phyloP scores from a whole-genome alignment of 2,888 invertebrate genomes.

The Lamellibrachia columna region DNA sequence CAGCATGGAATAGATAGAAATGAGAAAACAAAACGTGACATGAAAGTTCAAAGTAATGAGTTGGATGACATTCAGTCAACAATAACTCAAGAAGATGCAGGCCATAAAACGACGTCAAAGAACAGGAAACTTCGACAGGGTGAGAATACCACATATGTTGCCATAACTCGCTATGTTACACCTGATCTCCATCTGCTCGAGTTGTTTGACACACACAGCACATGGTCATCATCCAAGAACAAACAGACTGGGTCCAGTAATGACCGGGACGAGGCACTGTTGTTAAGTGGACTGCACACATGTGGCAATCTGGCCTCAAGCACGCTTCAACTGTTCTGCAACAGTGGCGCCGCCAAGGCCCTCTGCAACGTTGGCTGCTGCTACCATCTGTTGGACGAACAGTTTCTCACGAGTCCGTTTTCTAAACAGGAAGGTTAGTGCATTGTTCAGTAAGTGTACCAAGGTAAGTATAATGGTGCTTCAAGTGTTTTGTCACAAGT shows the following conservation, averaged over 20 bases:
- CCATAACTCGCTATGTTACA: constrained; percentile 49
- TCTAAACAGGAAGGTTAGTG: constrained; percentile 21
- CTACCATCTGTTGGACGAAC: constrained; percentile 77
- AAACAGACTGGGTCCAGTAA: not conserved
- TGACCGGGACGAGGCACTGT: not conserved
- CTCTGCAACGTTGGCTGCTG: constrained; percentile 89
- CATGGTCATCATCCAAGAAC: not conserved
- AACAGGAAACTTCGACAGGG: not conserved
- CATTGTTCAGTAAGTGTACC: not conserved
- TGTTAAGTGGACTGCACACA: constrained; percentile 81
- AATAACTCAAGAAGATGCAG: not conserved
- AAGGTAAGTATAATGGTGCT: no score
- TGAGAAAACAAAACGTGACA: not conserved
- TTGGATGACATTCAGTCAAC: not conserved
- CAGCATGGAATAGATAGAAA: not conserved
- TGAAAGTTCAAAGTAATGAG: not conserved
- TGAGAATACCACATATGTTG: constrained; percentile 38
- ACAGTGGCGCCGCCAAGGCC: constrained; percentile 67
- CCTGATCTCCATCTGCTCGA: constrained; percentile 44
- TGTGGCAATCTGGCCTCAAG: constrained; percentile 85
- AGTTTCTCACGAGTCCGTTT: constrained; percentile 41
- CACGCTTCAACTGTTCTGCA: constrained; percentile 76
- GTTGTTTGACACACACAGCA: constrained; percentile 34
- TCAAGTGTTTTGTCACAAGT: no score
- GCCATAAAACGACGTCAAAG: not conserved